phyloP scores from a whole-genome alignment of 1,140 invertebrate genomes.

The Trichonephila inaurata region DNA sequence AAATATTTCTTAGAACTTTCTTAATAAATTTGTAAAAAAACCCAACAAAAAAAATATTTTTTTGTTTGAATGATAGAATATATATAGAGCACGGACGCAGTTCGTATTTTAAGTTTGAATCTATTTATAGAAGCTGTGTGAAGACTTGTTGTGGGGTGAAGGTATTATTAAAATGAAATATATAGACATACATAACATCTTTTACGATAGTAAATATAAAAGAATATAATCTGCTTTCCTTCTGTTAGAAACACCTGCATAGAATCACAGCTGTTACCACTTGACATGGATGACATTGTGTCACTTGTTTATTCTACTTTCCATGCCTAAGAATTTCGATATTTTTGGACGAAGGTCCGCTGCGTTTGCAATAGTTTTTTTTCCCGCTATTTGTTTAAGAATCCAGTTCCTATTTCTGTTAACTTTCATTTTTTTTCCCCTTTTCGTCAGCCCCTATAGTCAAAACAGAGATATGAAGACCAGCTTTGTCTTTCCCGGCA shows the following conservation, averaged over 20 bases:
- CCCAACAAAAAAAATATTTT: too few relatives aligned
- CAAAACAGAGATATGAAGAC: neutral
- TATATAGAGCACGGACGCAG: too few relatives aligned
- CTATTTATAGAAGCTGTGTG: too few relatives aligned
- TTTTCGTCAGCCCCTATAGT: neutral
- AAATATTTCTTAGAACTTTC: too few relatives aligned
- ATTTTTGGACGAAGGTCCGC: neutral
- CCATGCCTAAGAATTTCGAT: neutral
- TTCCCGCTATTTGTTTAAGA: conserved; percentile 1
- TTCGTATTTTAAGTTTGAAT: too few relatives aligned
- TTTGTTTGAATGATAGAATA: too few relatives aligned
- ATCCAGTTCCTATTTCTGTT: neutral
- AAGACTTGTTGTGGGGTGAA: too few relatives aligned
- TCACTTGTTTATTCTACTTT: neutral
- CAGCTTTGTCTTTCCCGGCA: neutral
- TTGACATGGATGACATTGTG: neutral
- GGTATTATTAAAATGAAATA: too few relatives aligned
- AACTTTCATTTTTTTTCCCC: neutral
- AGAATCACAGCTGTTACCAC: neutral
- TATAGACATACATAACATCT: too few relatives aligned
- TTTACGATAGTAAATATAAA: neutral
- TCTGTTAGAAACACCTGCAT: neutral
- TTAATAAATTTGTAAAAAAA: too few relatives aligned
- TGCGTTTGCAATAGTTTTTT: neutral
- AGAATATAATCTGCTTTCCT: neutral